Evolutionary conservation across 1,140 invertebrate species (phyloP), one percentile per base, ranked within the genome.

Genomic region (Trichoplusia ni): DNA sequence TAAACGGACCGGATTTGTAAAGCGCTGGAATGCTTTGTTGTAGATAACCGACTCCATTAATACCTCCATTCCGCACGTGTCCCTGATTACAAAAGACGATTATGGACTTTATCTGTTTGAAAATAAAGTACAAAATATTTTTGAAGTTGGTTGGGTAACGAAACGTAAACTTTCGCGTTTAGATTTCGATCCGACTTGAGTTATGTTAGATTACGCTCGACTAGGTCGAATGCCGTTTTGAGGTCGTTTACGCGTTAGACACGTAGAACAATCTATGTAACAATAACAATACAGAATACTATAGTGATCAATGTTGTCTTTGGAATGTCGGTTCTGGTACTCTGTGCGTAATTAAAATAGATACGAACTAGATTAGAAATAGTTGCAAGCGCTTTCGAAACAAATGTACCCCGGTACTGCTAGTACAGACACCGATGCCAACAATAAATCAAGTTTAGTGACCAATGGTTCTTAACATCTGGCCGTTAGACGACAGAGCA

Each of bases 61-160:
- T 90, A 90, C 84, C 84, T 84, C 80, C 73, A 80, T 79, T 84
- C 85, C 82, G 86, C 87, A 90, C 86, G 87, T 90, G 87, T 89
- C 78, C 73, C 59, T 63, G 54, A 49, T 67, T 51, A 54, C 46
- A 63, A 54, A 64, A 71, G 38, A 63, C 67, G 65, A 87, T 74
- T 77, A 58, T 84, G 51, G 72, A 75, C 75, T 79, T 53, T 87
- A 84, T 19, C 7, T 0, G 0, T 0, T 23, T 8, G 6, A 2
- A 0, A 0, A 27, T 73, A 79, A 64, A 74, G 71, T 35, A 25
- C 65, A 77, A 71, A 67, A 49, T 77, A 54, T 44, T 49, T 53
- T 63, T 46, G 49, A 19, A 60, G 38, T 27, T 14, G 60, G 11
- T 60, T 71, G 58, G 62, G 71, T 68, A 78, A 73, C 61, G 71